phyloP scores from a whole-genome alignment of 2,113 vertebrate genomes.

The Oreocharis arfaki region DNA sequence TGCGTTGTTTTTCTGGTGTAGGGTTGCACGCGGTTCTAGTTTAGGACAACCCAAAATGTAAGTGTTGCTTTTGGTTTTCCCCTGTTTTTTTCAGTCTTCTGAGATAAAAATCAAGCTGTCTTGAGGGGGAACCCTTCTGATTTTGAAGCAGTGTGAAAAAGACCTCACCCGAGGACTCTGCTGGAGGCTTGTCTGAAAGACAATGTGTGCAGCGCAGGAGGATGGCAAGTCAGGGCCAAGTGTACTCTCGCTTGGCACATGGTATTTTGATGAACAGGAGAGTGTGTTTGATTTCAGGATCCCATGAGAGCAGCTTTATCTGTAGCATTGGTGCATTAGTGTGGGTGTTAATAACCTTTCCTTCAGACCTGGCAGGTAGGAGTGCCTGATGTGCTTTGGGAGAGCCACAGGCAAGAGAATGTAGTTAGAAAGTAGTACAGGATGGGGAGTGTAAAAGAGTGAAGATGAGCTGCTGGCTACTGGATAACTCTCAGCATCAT shows the following conservation, averaged over 20 bases:
- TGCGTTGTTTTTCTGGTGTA: neutral
- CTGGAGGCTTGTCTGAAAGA: neutral
- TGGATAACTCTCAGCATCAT: neutral
- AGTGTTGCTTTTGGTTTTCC: neutral
- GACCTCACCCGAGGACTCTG: neutral
- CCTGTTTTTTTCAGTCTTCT: neutral
- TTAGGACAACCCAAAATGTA: neutral
- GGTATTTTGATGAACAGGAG: neutral
- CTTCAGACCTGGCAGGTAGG: neutral
- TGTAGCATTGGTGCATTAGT: neutral
- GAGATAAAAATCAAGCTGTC: neutral
- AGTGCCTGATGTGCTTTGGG: neutral
- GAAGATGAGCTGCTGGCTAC: neutral
- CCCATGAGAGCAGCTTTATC: neutral
- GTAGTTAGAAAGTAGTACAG: neutral
- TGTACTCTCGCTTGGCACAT: neutral
- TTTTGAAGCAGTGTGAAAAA: neutral
- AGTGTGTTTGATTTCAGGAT: neutral
- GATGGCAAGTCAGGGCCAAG: neutral
- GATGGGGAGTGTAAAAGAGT: neutral
- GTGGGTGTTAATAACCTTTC: neutral
- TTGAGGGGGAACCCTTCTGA: neutral
- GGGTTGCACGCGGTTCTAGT: accelerated
- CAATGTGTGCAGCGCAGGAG: neutral
- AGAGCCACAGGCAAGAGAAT: neutral